Evolutionary conservation across 2,888 invertebrate species (phyloP), one percentile per base, ranked within the genome.

Genomic region (Podabrus alpinus): DNA sequence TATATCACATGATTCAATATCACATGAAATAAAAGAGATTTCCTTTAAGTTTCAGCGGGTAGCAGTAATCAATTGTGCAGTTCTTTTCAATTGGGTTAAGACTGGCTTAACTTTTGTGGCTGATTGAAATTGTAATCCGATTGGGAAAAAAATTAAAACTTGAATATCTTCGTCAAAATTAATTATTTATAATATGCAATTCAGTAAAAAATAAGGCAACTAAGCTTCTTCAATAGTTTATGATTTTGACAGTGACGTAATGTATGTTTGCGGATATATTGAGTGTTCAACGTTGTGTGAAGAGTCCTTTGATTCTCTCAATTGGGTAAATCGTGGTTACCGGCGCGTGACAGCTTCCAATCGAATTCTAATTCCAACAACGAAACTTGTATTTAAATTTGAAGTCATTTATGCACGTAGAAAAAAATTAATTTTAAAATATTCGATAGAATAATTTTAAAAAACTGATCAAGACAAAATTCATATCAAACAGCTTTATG

Each of bases 271-370:
- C 60, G 75, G 73, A 69, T 72, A 76, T 73, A 76, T 76, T 68
- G 76, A 77, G 74, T 74, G 80, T 72, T 66, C 77, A 77, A 73
- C 77, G 79, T 77, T 79, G 81, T 79, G 77, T 81, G 80, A 80
- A 80, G 81, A 74, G 80, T 79, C 78, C 81, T 81, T 80, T 80
- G 77, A 77, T 76, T 77, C 71, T 73, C 75, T 69, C 73, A 75
- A 69, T 71, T 68, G 71, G 72, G 73, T 73, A 75, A 64, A 75
- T 75, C 73, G 77, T 74, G 73, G 73, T 71, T 71, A 69, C 68
- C 72, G 62, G 77, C 69, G 76, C 76, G 76, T 76, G 73, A 76
- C 76, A 76, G 69, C 69, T 68, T 73, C 73, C 71, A 76, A 73
- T 76, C 72, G 72, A 67, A 75, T 69, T 75, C 74, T 71, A 71